Evolutionary conservation across 2,113 vertebrate genomes (phyloP), one percentile per base, ranked within the genome.

Genomic region (Trinectes maculatus): DNA sequence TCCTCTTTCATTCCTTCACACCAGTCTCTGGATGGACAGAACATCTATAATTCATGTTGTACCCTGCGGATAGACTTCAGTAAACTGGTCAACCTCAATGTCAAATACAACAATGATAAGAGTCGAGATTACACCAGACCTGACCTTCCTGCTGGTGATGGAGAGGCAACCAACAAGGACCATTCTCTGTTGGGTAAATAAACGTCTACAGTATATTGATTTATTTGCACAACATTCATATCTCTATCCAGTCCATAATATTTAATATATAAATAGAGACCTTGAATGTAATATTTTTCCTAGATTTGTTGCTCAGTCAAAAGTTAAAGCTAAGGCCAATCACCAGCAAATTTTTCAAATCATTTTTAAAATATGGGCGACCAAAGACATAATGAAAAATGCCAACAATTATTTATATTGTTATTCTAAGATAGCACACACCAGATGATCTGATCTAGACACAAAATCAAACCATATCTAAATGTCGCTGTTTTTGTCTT

Each of bases 81-180:
- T 85, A 99, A 99, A 91, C 90, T 99, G 92, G 96, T 99, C 89
- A 98, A 96, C 89, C 94, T 99, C 84, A 99, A 99, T 59, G 97
- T 99, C 51, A 99, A 99, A 84, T 99, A 99, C 93, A 99, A 99
- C 93, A 99, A 99, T 0, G 97, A 99, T 85, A 99, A 99, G 91
- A 99, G 97, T 86, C 94, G 97, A 58, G 97, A 99, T 89, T 99
- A 99, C 85, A 99, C 97, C 63, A 92, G 97, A 88, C 97, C 97
- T 16, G 97, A 99, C 86, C 95, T 99, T 73, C 97, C 97, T 0
- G 95, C 96, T 49, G 97, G 97, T 26, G 97, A 98, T 44, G 97
- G 96, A 84, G 96, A 98, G 59, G 94, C 95, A 25, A 89, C 93
- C 67, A 94, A 92, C 72, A 99, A 99, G 91, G 97, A 99, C 85